Base-by-base conservation (phyloP, 2,113 vertebrate species). In the Carassius auratus region DNA sequence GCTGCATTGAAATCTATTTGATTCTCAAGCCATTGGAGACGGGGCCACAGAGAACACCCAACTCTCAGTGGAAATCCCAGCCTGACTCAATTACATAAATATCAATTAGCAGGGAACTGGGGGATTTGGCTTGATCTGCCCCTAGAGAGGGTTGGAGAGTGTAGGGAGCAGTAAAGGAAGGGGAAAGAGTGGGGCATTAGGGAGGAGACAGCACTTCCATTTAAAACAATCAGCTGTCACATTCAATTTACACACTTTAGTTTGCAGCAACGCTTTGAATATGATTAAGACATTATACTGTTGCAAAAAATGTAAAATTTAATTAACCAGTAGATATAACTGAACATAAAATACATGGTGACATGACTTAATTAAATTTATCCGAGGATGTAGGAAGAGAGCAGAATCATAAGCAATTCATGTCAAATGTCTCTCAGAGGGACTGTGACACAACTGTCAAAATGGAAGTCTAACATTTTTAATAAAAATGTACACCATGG, bases 101-200 rank as follows among this genome's bases (percentile, higher is more conserved):
- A 95, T 95, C 94, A 96, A 96, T 96, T 96, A 96, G 95, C 93
- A 92, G 92, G 93, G 93, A 94, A 94, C 93, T 85, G 90, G 92
- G 94, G 94, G 94, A 95, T 93, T 95, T 89, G 92, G 93, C 93
- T 95, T 96, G 96, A 95, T 93, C 93, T 93, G 86, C 92, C 93
- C 92, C 93, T 45, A 64, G 93, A 92, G 93, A 93, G 90, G 93
- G 92, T 85, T 83, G 86, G 85, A 89, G 85, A 84, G 87, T 61
- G 36, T 90, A 88, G 36, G 36, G 71, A 76, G 89, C 64, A 87
- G 42, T 50, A 55, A 77, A 59, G 66, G 52, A 76, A 76, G 82
- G 64, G 69, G 82, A 74, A 71, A 80, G 55, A 3, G 57, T 61
- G 57, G 57, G 57, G 21, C 57, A 61, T 61, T 8, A n/a, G 57